Percentiles rank a stretch among this genome's conserved stretches.
phyloP scores from a whole-genome alignment of 2,888 invertebrate species.

The Strigamia crassipes region DNA sequence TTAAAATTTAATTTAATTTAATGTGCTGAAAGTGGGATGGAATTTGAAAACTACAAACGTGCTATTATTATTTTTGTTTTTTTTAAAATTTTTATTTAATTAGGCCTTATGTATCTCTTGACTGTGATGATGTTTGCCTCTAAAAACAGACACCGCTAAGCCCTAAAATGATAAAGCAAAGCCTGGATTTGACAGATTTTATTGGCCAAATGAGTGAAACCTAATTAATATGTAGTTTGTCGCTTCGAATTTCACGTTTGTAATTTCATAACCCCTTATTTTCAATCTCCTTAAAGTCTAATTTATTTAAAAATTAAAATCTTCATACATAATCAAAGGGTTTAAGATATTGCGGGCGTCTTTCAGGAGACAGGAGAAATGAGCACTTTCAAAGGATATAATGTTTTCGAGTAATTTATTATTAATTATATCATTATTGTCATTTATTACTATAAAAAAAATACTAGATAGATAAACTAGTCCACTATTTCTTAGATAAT shows the following conservation, averaged over 20 bases:
- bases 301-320: not conserved
- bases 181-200: too few relatives aligned
- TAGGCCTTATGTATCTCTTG: constrained; percentile 38
- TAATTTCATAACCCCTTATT: constrained; percentile 3
- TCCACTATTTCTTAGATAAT: constrained; percentile 17
- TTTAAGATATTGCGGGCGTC: constrained; percentile 13
- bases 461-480: not conserved
- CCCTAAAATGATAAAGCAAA: not conserved
- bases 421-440: constrained; percentile 14
- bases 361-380: constrained; percentile 16
- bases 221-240: too few relatives aligned
- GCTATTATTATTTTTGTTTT: not conserved
- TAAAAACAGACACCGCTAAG: constrained; percentile 12
- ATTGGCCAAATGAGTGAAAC: too few relatives aligned
- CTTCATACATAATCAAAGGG: not conserved
- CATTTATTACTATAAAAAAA: not conserved
- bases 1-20: not conserved
- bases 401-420: constrained; percentile 32
- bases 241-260: not conserved
- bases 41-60: not conserved
- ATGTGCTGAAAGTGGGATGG: not conserved
- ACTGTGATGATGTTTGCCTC: constrained; percentile 24
- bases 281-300: not conserved
- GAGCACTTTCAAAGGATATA: constrained; percentile 41
- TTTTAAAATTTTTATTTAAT: too few relatives aligned